A percentile compares a stretch with the other conserved stretches of the same genome.
phyloP scores from a whole-genome alignment of 2,113 vertebrate species.

The Onychostoma macrolepis region DNA sequence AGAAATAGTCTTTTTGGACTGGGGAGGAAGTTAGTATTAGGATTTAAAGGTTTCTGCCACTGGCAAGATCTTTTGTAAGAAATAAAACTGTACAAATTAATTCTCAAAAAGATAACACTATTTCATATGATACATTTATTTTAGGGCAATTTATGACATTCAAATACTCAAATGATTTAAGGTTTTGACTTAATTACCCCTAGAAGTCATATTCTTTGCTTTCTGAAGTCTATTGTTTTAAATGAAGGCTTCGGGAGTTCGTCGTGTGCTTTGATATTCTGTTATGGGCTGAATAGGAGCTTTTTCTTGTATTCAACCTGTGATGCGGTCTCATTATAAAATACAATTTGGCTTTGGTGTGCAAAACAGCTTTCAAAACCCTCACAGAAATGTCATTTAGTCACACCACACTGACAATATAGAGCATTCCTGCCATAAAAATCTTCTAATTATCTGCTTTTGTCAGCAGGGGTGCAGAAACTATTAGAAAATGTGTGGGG shows the following conservation, averaged over 20 bases:
- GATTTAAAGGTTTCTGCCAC: neutral
- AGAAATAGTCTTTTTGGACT: neutral
- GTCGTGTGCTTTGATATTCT: conserved; percentile 30
- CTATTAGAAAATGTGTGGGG: conserved; percentile 29
- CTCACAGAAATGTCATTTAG: conserved; percentile 20
- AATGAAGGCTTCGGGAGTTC: conserved; percentile 12
- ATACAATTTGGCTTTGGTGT: conserved; percentile 26
- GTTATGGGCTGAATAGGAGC: conserved; percentile 30
- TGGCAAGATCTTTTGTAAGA: neutral
- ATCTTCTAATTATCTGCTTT: conserved; percentile 40
- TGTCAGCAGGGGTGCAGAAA: conserved; percentile 27
- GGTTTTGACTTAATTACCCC: conserved; percentile 53
- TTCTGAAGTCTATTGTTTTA: conserved; percentile 44
- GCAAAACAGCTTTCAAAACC: conserved; percentile 11
- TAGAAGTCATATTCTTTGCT: conserved; percentile 53
- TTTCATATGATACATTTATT: neutral
- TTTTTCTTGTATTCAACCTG: conserved; percentile 42
- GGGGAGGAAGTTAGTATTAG: neutral
- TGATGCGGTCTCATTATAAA: conserved; percentile 29
- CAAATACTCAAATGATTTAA: conserved; percentile 43
- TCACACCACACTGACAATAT: conserved; percentile 21
- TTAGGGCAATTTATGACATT: conserved; percentile 44
- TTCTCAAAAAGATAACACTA: neutral
- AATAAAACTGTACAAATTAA: neutral
- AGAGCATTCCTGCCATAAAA: conserved; percentile 22